phyloP scores from a whole-genome alignment of 2,113 vertebrate species.

The Chaetops frenatus region DNA sequence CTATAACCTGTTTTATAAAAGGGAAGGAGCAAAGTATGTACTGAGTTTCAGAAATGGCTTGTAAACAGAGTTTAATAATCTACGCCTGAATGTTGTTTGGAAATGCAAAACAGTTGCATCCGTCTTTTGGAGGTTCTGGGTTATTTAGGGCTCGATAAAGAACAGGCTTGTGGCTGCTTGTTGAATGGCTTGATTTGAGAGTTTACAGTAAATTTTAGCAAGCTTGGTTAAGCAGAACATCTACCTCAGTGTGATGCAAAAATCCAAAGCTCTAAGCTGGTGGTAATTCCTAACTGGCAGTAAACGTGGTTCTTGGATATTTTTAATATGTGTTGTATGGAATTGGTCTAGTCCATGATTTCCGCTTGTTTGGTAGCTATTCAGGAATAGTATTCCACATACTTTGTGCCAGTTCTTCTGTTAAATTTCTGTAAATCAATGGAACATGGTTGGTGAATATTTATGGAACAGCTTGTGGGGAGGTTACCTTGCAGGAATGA shows the following conservation, averaged over 20 bases:
- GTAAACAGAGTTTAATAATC: neutral
- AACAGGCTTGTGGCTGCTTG: neutral
- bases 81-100: neutral
- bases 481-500: neutral
- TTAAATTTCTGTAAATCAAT: neutral
- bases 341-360: neutral
- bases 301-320: fast-evolving
- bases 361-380: neutral
- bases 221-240: neutral
- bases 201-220: neutral
- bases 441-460: fast-evolving
- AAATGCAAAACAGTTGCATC: neutral
- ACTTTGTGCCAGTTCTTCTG: neutral
- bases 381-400: neutral
- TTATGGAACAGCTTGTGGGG: neutral
- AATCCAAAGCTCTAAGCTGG: neutral
- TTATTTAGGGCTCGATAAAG: neutral
- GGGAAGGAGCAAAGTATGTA: neutral
- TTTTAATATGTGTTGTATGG: neutral
- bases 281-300: neutral
- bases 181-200: neutral
- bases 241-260: fast-evolving
- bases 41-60: neutral
- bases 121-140: neutral
- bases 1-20: fast-evolving